phyloP scores from a whole-genome alignment of 2,113 vertebrate species.

The Felis chaus region DNA sequence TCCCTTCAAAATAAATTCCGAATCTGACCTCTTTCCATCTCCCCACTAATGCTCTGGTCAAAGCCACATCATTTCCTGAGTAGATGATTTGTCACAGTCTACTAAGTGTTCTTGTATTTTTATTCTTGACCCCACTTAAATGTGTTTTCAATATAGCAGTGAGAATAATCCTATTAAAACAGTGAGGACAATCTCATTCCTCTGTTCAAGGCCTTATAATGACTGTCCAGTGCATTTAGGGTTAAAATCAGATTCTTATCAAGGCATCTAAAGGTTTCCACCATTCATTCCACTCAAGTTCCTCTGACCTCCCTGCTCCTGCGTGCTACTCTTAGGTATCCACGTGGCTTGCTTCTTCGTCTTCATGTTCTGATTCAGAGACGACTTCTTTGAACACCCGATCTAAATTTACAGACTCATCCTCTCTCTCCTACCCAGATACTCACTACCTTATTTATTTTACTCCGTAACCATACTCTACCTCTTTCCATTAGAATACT shows the following conservation, averaged over 20 bases:
- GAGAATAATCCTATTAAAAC: background rate
- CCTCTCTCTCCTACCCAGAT: background rate
- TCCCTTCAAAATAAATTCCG: background rate
- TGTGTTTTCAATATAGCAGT: background rate
- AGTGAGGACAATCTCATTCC: background rate
- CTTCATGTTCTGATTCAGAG: too few species aligned
- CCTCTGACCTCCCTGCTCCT: background rate
- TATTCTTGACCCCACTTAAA: background rate
- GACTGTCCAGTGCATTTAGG: rapidly evolving
- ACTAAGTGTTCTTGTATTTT: background rate
- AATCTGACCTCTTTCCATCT: background rate
- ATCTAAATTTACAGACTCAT: background rate
- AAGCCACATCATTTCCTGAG: background rate
- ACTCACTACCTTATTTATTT: background rate
- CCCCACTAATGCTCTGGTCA: background rate
- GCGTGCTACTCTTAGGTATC: background rate
- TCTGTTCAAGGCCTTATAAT: background rate
- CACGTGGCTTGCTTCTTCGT: background rate
- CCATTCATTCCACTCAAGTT: background rate
- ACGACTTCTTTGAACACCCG: background rate
- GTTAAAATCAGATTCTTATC: background rate
- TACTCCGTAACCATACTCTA: background rate
- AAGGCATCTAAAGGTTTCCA: background rate
- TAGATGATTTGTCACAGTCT: background rate
- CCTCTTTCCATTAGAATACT: background rate